These are phyloP conservation scores for Bombus balteatus DNA, from an alignment of 1,140 invertebrate species.

Conservation along the genomic window DNA sequence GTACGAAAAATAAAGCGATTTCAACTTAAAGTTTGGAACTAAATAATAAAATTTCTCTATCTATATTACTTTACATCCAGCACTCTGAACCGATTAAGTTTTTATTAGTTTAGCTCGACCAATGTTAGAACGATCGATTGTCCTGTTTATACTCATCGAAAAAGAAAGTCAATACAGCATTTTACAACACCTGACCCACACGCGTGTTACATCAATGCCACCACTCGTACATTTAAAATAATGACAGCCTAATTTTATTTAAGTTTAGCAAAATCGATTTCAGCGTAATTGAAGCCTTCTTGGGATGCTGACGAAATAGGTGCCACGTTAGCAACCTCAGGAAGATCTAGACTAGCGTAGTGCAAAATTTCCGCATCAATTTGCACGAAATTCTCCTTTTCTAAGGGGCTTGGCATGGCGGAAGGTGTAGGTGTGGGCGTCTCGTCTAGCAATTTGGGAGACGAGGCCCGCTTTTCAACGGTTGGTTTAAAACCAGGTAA, in stretches of 20 bases:
- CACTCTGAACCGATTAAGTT: not conserved
- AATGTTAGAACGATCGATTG: constrained; percentile 61
- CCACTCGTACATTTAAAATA: not conserved
- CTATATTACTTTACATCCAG: constrained; percentile 33
- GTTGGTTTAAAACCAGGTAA: constrained; percentile 75
- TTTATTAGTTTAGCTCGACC: constrained; percentile 36
- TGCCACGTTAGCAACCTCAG: constrained; percentile 76
- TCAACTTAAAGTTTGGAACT: constrained; percentile 13
- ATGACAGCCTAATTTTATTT: constrained; percentile 77
- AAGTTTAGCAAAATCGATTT: constrained; percentile 88
- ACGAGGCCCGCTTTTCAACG: constrained; percentile 64
- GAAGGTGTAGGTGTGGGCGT: constrained; percentile 75
- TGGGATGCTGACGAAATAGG: constrained; percentile 79
- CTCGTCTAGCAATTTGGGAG: constrained; percentile 76
- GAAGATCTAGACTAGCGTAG: constrained; percentile 87
- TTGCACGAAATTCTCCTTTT: constrained; percentile 75
- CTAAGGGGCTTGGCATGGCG: constrained; percentile 78
- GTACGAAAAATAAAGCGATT: constrained; percentile 33
- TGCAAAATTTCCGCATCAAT: constrained; percentile 81
- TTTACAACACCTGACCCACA: not conserved
- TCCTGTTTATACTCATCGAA: constrained; percentile 36
- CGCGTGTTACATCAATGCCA: not conserved
- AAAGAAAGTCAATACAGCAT: constrained; percentile 32
- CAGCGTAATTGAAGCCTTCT: constrained; percentile 86
- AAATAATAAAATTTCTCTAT: constrained; percentile 55